These are phyloP conservation scores for Aradus depressus DNA, from an alignment of 2,888 invertebrate species.

Conservation along the genomic window DNA sequence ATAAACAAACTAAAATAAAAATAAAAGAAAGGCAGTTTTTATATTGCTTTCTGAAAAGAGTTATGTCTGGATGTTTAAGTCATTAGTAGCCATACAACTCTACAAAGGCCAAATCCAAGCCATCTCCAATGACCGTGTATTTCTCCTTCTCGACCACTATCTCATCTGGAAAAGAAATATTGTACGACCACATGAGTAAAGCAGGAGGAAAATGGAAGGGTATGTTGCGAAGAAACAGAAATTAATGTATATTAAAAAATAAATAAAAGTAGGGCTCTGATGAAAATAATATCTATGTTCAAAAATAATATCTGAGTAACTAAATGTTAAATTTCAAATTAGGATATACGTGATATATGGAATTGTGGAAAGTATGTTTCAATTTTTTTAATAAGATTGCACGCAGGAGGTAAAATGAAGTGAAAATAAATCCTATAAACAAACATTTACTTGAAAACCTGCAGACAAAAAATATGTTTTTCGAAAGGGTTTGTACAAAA, in stretches of 20 bases:
- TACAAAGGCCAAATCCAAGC: slow-evolving; percentile 98
- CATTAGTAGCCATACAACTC: slow-evolving; percentile 51
- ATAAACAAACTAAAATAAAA: neutral
- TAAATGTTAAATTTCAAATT: neutral
- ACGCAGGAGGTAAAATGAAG: too few relatives aligned
- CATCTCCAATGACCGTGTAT: slow-evolving; percentile 99
- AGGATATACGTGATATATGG: neutral
- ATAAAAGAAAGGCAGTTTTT: neutral
- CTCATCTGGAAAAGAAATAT: slow-evolving; percentile 60
- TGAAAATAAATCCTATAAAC: too few relatives aligned
- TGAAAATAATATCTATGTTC: slow-evolving; percentile 7
- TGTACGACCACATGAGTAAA: too few relatives aligned
- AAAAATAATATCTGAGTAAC: slow-evolving; percentile 6
- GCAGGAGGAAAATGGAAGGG: slow-evolving; percentile 11
- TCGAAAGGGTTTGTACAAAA: too few relatives aligned
- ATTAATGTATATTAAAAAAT: slow-evolving; percentile 16
- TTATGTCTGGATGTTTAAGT: slow-evolving; percentile 8
- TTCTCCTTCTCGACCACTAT: slow-evolving; percentile 96
- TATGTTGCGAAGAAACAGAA: slow-evolving; percentile 11
- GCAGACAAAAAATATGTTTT: too few relatives aligned
- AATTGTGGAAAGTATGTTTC: neutral
- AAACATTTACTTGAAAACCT: too few relatives aligned
- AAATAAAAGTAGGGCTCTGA: slow-evolving; percentile 5
- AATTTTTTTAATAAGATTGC: too few relatives aligned
- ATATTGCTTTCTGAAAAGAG: neutral